Conservation (phyloP, 2,797 vertebrate species). For the Cynodonichthys magdalenae region DNA sequence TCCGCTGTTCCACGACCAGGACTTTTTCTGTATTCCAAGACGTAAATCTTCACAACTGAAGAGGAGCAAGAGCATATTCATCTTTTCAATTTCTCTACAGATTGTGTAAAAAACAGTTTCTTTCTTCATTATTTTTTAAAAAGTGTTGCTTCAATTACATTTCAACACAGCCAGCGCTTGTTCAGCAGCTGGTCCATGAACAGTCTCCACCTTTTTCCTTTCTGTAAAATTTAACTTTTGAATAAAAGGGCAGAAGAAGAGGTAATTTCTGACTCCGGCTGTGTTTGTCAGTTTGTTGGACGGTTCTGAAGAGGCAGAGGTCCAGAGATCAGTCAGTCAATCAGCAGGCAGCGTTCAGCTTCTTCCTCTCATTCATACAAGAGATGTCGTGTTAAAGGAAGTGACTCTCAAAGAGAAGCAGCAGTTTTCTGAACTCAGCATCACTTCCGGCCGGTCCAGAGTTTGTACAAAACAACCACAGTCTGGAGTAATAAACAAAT, state of each 20-base stretch:
- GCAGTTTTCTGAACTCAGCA: constrained; percentile 15
- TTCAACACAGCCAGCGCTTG: not conserved
- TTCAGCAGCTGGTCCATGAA: not conserved
- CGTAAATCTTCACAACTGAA: too few relatives aligned
- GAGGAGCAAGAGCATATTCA: too few relatives aligned
- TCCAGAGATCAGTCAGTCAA: constrained; percentile 42
- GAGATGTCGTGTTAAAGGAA: constrained; percentile 44
- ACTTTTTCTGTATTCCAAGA: too few relatives aligned
- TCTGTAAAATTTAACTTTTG: not conserved
- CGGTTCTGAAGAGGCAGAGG: constrained; percentile 18
- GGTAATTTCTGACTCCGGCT: not conserved
- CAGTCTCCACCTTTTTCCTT: not conserved
- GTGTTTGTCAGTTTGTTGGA: constrained; percentile 9
- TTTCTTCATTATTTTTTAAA: too few relatives aligned
- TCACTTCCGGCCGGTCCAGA: not conserved
- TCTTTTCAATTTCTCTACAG: too few relatives aligned
- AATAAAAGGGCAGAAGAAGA: not conserved
- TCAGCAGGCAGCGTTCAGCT: constrained; percentile 45
- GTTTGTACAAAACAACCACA: not conserved
- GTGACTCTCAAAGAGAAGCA: constrained; percentile 47
- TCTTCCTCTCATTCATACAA: constrained; percentile 44
- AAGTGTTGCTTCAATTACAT: not conserved
- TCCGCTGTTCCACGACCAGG: too few relatives aligned
- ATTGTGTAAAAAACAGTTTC: too few relatives aligned
- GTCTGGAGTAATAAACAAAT: too few relatives aligned